Evolutionary conservation across 2,113 vertebrate species (phyloP).

Genomic region (Neoarius graeffei): DNA sequence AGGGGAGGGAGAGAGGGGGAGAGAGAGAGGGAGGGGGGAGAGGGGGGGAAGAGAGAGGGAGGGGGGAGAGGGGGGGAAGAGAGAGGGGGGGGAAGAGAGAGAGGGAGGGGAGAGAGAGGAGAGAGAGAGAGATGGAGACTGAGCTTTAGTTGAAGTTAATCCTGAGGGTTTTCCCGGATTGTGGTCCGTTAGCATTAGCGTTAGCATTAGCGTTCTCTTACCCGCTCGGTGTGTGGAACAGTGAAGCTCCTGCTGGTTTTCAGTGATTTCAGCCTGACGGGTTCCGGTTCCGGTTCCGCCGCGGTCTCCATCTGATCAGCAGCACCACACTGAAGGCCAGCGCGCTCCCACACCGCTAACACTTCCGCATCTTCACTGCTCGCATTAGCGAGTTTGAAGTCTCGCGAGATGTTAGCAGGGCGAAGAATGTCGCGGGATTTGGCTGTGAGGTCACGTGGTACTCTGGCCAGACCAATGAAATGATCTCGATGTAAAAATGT

Average conservation of each 20-base stretch:
- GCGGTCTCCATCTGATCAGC: slow-evolving; percentile 61
- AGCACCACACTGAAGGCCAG: not conserved
- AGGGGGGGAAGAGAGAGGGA: no score
- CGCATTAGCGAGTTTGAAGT: not conserved
- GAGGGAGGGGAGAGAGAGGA: not conserved
- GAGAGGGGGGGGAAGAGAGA: no score
- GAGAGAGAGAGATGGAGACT: not conserved
- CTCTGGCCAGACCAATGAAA: not conserved
- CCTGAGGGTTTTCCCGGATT: not conserved
- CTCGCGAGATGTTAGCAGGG: not conserved
- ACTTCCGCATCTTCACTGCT: not conserved
- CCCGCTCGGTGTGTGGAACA: slow-evolving; percentile 73
- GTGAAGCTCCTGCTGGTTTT: slow-evolving; percentile 70
- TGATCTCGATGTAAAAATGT: no score
- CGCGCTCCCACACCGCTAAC: no score
- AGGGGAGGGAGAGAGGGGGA: not conserved
- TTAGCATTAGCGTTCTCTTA: slow-evolving; percentile 51
- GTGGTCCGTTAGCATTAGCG: slow-evolving; percentile 4
- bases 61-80: no score
- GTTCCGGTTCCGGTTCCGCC: slow-evolving; percentile 66
- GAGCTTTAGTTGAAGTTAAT: not conserved
- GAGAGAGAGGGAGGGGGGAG: no score
- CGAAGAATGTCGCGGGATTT: not conserved
- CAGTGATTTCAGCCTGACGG: slow-evolving; percentile 70
- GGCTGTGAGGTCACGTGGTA: not conserved